Evolutionary conservation across 2,113 vertebrate species (phyloP).

Genomic region (Mus musculus): GRCm39 chr17:13199501-13200000

Average conservation of each 20-base stretch:
- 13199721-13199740: constrained; percentile 99
- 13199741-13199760: constrained; percentile 98
- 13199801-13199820: constrained; percentile 98
- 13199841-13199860: constrained; percentile 14
- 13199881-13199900: constrained; percentile 52
- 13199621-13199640: background rate
- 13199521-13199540: too few relatives aligned
- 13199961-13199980: background rate
- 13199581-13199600: too few relatives aligned
- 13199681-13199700: background rate
- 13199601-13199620: too few relatives aligned
- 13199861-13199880: constrained; percentile 17
- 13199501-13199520: too few relatives aligned
- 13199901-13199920: background rate
- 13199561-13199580: too few relatives aligned
- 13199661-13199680: constrained; percentile 8
- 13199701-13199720: constrained; percentile 99
- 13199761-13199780: constrained; percentile 99
- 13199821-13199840: constrained; percentile 98
- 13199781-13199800: constrained; percentile 98
- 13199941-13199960: background rate
- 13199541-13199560: too few relatives aligned
- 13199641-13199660: background rate
- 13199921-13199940: background rate
- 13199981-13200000: background rate